Evolutionary conservation across 2,888 invertebrate species (phyloP).

Genomic region (Cantharis rustica): DNA sequence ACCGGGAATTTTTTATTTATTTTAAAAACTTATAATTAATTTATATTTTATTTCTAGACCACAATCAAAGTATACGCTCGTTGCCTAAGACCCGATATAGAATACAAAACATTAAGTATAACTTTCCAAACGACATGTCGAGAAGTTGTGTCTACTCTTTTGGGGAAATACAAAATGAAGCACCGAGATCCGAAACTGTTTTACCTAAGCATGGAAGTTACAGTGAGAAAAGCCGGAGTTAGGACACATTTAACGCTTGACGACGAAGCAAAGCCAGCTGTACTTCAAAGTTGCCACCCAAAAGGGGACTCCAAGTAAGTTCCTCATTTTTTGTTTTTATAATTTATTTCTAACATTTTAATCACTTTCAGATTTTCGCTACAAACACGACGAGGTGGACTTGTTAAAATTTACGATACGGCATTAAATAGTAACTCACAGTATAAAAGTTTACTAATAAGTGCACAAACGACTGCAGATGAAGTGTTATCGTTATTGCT

Average conservation of each 20-base stretch:
- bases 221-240: slow-evolving; percentile 81
- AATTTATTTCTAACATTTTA: background rate
- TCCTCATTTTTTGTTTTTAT: background rate
- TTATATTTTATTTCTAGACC: slow-evolving; percentile 65
- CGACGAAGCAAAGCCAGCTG: slow-evolving; percentile 87
- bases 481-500: slow-evolving; percentile 83
- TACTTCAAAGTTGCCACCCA: slow-evolving; percentile 91
- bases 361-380: slow-evolving; percentile 75
- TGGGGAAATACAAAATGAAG: slow-evolving; percentile 85
- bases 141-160: slow-evolving; percentile 81
- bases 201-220: slow-evolving; percentile 93
- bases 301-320: slow-evolving; percentile 87
- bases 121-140: slow-evolving; percentile 87
- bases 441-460: slow-evolving; percentile 89
- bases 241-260: slow-evolving; percentile 83
- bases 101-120: slow-evolving; percentile 92
- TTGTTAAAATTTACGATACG: slow-evolving; percentile 91
- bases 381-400: slow-evolving; percentile 86
- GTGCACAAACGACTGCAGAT: slow-evolving; percentile 86
- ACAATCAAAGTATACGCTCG: slow-evolving; percentile 91
- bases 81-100: slow-evolving; percentile 89
- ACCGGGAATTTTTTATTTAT: too few relatives aligned
- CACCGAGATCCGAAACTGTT: slow-evolving; percentile 91
- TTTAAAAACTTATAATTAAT: background rate
- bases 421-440: slow-evolving; percentile 89